Evolutionary conservation across 1,140 invertebrate species (phyloP), one percentile per base, ranked within the genome.

Genomic region (Aphelinus atriplicis): DNA sequence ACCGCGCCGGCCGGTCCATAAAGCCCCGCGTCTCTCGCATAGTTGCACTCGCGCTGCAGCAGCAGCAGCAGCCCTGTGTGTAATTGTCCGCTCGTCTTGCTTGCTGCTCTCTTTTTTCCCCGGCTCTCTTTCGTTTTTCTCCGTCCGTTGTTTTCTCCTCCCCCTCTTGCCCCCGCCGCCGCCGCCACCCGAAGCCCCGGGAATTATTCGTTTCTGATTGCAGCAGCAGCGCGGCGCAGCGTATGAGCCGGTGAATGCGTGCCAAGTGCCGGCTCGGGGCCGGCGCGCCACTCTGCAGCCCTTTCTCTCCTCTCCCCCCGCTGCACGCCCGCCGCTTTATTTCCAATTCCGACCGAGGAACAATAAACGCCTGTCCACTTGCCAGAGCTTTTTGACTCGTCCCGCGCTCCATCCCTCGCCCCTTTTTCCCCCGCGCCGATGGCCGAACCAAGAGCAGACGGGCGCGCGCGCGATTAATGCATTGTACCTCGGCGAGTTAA

Each of bases 401-500:
- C 67, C 47, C n/a, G 3, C 56, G 51, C 53, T 43, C 58, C 42
- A 10, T 26, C 5, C 53, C 71, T 58, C 63, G 43, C 71, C 62
- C 64, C 10, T 60, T 73, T 74, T 74, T n/a, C n/a, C n/a, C 67
- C 47, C n/a, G 26, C 26, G 26, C 26, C 26, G 26, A 26, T 26
- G 26, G 26, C 26, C 26, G 26, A 26, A 26, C 26, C 26, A 26
- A 26, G 26, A 26, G 26, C 26, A 26, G 26, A 67, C 51, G 48
- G 50, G 62, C 62, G 51, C n/a, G 26, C 43, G 42, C 63, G 64
- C 79, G 77, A 81, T 80, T 81, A 73, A 81, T 75, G 79, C 80
- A 82, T 82, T 82, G 81, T 26, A 26, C 26, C 82, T 79, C 66
- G 78, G 78, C 78, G 80, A 81, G 80, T 83, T 82, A 83, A 81